Percentiles rank a stretch among this genome's conserved stretches.
Conservation (phyloP, 2,797 vertebrate species). For the Smutsia gigantea region DNA sequence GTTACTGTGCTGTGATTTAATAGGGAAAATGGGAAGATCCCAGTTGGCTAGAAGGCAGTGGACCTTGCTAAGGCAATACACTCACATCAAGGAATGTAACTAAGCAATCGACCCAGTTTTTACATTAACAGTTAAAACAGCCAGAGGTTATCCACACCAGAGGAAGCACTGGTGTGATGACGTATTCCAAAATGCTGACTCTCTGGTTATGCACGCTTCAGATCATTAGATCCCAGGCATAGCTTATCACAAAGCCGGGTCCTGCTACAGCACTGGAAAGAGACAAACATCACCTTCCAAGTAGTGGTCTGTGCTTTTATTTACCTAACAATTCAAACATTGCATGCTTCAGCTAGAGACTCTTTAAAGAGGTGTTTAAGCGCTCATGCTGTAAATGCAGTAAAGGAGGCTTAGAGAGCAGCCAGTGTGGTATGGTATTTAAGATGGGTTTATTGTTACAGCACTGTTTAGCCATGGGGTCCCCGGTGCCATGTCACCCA, state of each 20-base stretch:
- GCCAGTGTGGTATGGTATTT: accelerated
- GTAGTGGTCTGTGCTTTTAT: accelerated
- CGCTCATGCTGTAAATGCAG: accelerated
- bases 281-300: neutral
- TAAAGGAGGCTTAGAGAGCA: too few relatives aligned
- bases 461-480: accelerated
- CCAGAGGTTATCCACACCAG: neutral
- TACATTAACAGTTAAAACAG: neutral
- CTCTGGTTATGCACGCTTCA: neutral
- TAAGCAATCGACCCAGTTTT: neutral
- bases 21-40: neutral
- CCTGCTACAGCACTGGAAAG: neutral
- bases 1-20: neutral
- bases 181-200: neutral
- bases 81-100: neutral
- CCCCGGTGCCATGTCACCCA: too few relatives aligned
- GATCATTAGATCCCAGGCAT: neutral
- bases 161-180: neutral
- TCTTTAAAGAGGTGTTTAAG: neutral
- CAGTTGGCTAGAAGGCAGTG: neutral
- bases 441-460: accelerated
- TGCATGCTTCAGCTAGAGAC: neutral
- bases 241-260: neutral
- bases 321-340: neutral
- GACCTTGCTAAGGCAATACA: neutral